Base-by-base conservation (phyloP, 2,113 vertebrate genomes). In the Willisornis vidua region DNA sequence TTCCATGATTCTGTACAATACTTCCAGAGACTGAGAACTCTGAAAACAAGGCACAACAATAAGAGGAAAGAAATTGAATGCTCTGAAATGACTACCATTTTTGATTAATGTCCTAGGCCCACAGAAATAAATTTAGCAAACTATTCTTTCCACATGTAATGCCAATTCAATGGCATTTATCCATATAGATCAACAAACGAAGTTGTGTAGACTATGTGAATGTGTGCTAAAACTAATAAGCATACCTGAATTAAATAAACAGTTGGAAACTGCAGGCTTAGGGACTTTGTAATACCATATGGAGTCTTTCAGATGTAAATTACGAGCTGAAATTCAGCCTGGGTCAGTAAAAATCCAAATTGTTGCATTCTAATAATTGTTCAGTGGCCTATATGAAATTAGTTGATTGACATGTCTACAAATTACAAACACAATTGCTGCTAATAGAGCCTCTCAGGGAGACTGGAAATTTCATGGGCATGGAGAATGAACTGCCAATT, bases 271-370 rank as follows among this genome's bases (percentile, higher is more conserved):
- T 89, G 65, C 82, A 77, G 85, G 75, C 88, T 86, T 0, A 1
- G 90, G 72, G 90, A 94, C n/a, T 88, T 92, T 84, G 65, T 55
- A 92, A 90, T 88, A 81, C 92, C 88, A 94, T 93, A 93, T 88
- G 96, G 95, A 94, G 68, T 81, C 82, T 97, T 96, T 97, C 95
- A 94, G 68, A 95, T 92, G 88, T 90, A 96, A 96, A 97, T 96
- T 93, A 92, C 65, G 57, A 88, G 76, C 75, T 91, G 79, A 97
- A 96, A 97, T 94, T 93, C 94, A 94, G 48, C 83, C 92, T 81
- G 88, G 95, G 90, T 97, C 90, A 94, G 82, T 97, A 81, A 90
- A 87, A 95, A 92, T 85, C 85, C 79, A 93, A 96, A 94, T 89
- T 88, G 73, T 95, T 92, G 85, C 31, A 0, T 95, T 92, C 79